A percentile compares a stretch with the other conserved stretches of the same genome.
Conservation (phyloP, 2,113 vertebrate species). For the Anseranas semipalmata region DNA sequence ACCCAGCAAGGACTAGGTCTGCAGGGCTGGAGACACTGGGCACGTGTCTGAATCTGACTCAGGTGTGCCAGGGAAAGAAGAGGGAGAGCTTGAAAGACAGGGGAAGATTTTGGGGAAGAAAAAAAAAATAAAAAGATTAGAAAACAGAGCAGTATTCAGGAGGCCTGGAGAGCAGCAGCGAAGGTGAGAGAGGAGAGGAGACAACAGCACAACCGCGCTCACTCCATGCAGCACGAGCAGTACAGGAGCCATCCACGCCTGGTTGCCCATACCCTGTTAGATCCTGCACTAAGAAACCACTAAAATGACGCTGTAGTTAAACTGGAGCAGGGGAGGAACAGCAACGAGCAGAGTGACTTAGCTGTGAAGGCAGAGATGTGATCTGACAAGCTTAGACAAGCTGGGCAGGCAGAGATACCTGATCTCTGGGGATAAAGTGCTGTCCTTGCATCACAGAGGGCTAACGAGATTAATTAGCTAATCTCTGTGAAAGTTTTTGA, state of each 20-base stretch:
- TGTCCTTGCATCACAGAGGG: not conserved
- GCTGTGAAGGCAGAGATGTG: not conserved
- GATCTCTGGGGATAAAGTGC: not conserved
- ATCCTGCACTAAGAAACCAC: not conserved
- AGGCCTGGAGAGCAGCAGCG: not conserved
- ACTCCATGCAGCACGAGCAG: not conserved
- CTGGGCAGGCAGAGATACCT: not conserved
- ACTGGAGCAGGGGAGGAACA: not conserved
- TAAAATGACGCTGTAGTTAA: not conserved
- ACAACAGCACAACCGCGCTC: not conserved
- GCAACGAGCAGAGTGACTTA: accelerated
- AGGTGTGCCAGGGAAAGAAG: not conserved
- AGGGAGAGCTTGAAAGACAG: not conserved
- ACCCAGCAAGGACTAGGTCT: not conserved
- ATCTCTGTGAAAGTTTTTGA: not conserved
- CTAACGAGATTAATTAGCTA: not conserved
- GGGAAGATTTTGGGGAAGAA: not conserved
- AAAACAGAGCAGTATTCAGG: not conserved
- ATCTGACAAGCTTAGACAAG: not conserved
- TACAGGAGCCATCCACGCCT: not conserved
- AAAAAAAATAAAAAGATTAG: not conserved
- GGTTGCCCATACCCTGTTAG: not conserved
- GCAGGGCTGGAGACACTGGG: not conserved
- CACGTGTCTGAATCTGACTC: not conserved
- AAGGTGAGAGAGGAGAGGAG: not conserved